Base-by-base conservation (phyloP, 1,140 invertebrate genomes). In the Aphidius gifuensis region DNA sequence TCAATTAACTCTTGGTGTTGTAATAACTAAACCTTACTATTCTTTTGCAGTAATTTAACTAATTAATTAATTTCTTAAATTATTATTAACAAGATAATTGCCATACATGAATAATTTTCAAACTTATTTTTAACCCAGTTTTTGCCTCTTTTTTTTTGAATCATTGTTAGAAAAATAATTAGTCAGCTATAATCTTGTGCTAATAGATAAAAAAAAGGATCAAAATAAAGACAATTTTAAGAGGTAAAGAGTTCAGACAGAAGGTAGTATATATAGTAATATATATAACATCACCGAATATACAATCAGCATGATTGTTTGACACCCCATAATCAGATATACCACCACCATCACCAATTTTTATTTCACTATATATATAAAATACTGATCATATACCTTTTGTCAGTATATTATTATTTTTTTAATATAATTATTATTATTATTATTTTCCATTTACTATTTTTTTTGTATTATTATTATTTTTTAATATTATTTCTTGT, bases 281-380 rank as follows among this genome's bases (percentile, higher is more conserved):
- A 39, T 38, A 43, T 60, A 43, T 49, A 49, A 42, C 42, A 49
- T 51, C 57, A 62, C 62, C 70, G 69, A 71, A 79, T 79, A 74
- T 79, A 80, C 79, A 80, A 80, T 81, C 79, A 80, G 73, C 73
- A 55, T 81, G 79, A 80, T 80, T 81, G 77, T 80, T 81, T 81
- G 78, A 81, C 78, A 80, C 80, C 79, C 80, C 80, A 79, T 81
- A 80, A 81, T 81, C 78, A 81, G 72, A 71, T 32, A 4, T 32
- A 32, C 23, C 23, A 32, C 4, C 23, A 32, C 2, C 23, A 32
- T 71, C 46, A 57, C 49, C 42, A 60, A 60, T 64, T 64, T 66
- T 56, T 61, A 55, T 57, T 64, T 60, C 62, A 51, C 48, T 60
- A 5, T 47, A 16, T 61, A 55, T 55, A 55, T 1, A 55, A 11